Conservation (phyloP, 2,888 invertebrate species). For the Protonemura montana region DNA sequence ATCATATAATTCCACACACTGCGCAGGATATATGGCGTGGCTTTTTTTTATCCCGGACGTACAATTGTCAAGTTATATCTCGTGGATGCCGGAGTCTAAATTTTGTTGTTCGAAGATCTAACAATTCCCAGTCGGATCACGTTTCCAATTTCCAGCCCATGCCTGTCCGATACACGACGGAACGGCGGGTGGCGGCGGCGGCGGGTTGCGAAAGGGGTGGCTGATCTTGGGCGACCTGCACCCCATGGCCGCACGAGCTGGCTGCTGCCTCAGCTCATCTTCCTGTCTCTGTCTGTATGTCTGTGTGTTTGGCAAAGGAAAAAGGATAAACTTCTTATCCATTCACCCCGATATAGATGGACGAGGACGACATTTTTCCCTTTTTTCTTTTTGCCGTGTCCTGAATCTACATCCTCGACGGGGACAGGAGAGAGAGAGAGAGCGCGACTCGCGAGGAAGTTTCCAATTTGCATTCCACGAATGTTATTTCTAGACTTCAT, state of each 20-base stretch:
- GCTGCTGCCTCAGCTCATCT: constrained; percentile 7
- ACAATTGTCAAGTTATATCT: constrained; percentile 24
- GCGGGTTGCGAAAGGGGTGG: not conserved
- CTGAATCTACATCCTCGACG: not conserved
- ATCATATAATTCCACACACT: not conserved
- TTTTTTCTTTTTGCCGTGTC: not conserved
- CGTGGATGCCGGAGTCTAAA: not conserved
- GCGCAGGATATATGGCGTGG: not conserved
- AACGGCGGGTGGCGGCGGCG: constrained; percentile 14
- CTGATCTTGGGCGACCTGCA: not conserved
- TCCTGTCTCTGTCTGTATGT: not conserved
- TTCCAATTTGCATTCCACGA: constrained; percentile 31
- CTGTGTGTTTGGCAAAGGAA: not conserved
- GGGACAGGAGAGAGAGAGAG: constrained; percentile 7
- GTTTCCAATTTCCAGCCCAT: constrained; percentile 39
- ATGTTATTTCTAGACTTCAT: constrained; percentile 29
- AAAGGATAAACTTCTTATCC: constrained; percentile 12
- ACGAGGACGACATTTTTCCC: not conserved
- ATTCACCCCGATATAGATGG: constrained; percentile 12
- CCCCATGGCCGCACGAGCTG: not conserved
- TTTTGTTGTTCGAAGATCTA: constrained; percentile 38
- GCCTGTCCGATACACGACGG: constrained; percentile 40
- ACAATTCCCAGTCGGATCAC: constrained; percentile 27
- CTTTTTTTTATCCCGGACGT: not conserved
- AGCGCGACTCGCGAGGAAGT: constrained; percentile 27